A percentile compares a stretch with the other conserved stretches of the same genome.
phyloP scores from a whole-genome alignment of 2,797 vertebrate species.

The Dryobates pubescens region DNA sequence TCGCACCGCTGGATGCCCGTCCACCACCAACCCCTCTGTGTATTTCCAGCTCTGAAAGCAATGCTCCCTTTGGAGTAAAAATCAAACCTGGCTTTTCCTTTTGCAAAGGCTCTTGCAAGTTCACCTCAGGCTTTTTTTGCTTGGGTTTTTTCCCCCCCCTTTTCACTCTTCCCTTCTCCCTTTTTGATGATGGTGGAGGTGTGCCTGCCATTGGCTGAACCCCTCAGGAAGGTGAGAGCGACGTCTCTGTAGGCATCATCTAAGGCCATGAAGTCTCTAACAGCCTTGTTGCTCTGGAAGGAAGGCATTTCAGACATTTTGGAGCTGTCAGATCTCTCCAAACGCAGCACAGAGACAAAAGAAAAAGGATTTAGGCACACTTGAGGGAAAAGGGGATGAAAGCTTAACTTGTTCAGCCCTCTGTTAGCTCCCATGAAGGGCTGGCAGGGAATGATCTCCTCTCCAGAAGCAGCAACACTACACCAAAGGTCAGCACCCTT shows the following conservation, averaged over 20 bases:
- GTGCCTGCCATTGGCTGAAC: not conserved
- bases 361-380: not conserved
- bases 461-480: not conserved
- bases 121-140: not conserved
- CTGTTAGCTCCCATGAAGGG: not conserved
- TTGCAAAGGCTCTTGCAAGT: not conserved
- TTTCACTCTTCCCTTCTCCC: not conserved
- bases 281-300: not conserved
- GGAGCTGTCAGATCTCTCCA: not conserved
- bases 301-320: not conserved
- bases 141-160: not conserved
- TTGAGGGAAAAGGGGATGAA: not conserved
- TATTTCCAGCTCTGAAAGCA: not conserved
- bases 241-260: not conserved
- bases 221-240: not conserved
- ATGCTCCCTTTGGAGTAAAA: not conserved
- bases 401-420: not conserved
- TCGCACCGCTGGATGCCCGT: accelerated
- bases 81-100: not conserved
- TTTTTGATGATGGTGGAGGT: not conserved
- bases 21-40: not conserved
- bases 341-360: not conserved
- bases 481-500: not conserved
- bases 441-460: accelerated
- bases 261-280: not conserved